Evolutionary conservation across 1,140 invertebrate genomes (phyloP), one percentile per base, ranked within the genome.

Genomic region (Diorhabda sublineata): DNA sequence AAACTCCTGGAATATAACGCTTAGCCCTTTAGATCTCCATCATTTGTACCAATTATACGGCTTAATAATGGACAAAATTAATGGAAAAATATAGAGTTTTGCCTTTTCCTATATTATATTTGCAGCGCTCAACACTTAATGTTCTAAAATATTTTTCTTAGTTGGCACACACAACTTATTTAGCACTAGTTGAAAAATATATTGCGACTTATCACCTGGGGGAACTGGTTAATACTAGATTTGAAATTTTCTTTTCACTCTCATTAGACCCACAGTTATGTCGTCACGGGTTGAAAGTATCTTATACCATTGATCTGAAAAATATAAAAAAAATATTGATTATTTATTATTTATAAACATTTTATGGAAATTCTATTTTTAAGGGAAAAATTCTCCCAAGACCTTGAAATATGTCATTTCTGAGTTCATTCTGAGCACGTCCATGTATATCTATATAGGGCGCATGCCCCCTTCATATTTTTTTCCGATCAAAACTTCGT

Each of bases 301-400:
- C 88, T 85, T 68, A 89, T 80, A 26, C 89, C 89, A 76, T 91
- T 91, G 85, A 90, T 89, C 89, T 91, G 83, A 4, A 87, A 87
- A 67, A 62, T 45, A 63, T n/a, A 45, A 69, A 45, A 69, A 69
- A 64, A 65, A 56, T 56, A 7, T 64, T 60, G 1, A 71, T 64
- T 58, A 58, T 45, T 70, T 57, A 6, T 45, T 45, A 61, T 6
- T 42, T 42, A 42, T 41, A 61, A 61, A 42, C 26, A 26, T 26
- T 26, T 26, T 26, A 26, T 26, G 26, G 26, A 26, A 26, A 26
- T 26, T 26, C 26, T 26, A 26, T 26, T 1, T 26, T 26, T 26
- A 26, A 26, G 26, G 26, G 26, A 26, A 26, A 26, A 26, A 26
- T 26, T 26, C 26, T 26, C 26, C 26, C 26, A 26, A 26, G 26